A percentile compares a stretch with the other conserved stretches of the same genome.
Conservation (phyloP, 2,888 invertebrate species). For the Rhagonycha fulva region DNA sequence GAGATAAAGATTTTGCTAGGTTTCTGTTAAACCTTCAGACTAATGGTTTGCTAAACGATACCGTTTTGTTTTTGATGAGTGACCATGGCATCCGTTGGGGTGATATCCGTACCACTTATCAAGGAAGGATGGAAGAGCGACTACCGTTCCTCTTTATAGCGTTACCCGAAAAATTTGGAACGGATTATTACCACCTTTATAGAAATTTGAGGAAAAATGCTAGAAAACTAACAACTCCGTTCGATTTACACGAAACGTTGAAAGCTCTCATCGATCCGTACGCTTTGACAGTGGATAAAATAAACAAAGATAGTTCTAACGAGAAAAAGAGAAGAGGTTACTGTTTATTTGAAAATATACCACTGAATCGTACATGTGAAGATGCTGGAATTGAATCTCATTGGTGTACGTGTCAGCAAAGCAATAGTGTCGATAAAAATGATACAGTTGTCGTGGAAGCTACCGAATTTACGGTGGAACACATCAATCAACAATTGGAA, state of each 20-base stretch:
- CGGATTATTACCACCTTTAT: slow-evolving; percentile 64
- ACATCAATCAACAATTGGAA: slow-evolving; percentile 67
- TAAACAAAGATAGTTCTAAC: slow-evolving; percentile 48
- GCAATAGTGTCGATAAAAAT: slow-evolving; percentile 60
- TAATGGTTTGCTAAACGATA: slow-evolving; percentile 64
- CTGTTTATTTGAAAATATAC: slow-evolving; percentile 78
- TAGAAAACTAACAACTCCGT: slow-evolving; percentile 78
- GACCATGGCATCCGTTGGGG: slow-evolving; percentile 93
- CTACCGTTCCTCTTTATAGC: slow-evolving; percentile 78
- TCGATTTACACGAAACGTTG: slow-evolving; percentile 82
- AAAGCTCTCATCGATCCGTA: slow-evolving; percentile 65
- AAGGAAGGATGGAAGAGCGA: slow-evolving; percentile 86
- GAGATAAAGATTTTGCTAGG: slow-evolving; percentile 67
- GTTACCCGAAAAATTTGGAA: slow-evolving; percentile 73
- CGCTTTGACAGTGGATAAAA: slow-evolving; percentile 54
- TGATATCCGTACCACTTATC: slow-evolving; percentile 78
- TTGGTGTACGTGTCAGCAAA: slow-evolving; percentile 87
- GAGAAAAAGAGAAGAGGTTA: slow-evolving; percentile 60
- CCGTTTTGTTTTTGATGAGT: slow-evolving; percentile 74
- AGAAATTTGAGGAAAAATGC: slow-evolving; percentile 69
- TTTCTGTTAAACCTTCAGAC: slow-evolving; percentile 63
- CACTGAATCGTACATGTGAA: slow-evolving; percentile 73
- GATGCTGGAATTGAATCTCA: slow-evolving; percentile 79
- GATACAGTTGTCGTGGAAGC: slow-evolving; percentile 62
- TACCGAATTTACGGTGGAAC: slow-evolving; percentile 63